phyloP scores from a whole-genome alignment of 1,140 invertebrate species.

The Dinothrombium tinctorium region DNA sequence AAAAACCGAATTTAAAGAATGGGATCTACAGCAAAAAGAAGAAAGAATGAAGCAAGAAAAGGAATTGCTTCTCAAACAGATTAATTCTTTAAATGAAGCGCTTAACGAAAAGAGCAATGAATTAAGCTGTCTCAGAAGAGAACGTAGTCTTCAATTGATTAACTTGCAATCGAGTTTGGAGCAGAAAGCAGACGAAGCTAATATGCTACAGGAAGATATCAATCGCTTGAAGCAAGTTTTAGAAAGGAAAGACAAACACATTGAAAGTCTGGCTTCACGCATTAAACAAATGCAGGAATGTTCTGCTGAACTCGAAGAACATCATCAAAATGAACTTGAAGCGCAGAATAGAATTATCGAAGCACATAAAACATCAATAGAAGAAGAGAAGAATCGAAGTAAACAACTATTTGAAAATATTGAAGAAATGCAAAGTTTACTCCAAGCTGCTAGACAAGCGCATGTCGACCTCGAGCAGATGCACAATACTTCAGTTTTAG shows the following conservation, averaged over 20 bases:
- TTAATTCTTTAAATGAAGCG: conserved; percentile 45
- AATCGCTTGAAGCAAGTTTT: conserved; percentile 36
- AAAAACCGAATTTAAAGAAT: neutral
- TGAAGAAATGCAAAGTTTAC: conserved; percentile 45
- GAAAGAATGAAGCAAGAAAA: conserved; percentile 56
- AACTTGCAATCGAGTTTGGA: conserved; percentile 47
- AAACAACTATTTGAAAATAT: conserved; percentile 49
- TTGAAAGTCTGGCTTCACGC: conserved; percentile 44
- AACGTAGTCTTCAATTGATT: conserved; percentile 41
- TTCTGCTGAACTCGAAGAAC: conserved; percentile 47
- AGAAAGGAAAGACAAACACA: conserved; percentile 36
- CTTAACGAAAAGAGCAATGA: conserved; percentile 45
- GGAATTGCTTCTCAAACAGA: conserved; percentile 42
- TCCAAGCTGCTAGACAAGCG: conserved; percentile 46
- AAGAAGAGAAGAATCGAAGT: conserved; percentile 46
- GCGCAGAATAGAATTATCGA: conserved; percentile 59
- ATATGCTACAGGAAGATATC: conserved; percentile 34
- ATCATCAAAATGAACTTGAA: conserved; percentile 54
- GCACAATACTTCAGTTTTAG: conserved; percentile 23
- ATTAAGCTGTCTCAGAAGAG: conserved; percentile 42
- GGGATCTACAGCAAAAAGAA: conserved; percentile 28
- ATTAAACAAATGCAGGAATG: conserved; percentile 45
- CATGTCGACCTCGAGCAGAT: conserved; percentile 52
- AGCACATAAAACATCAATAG: conserved; percentile 48
- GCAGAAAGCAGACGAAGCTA: conserved; percentile 49